Base-by-base conservation (phyloP, 2,797 vertebrate species). In the Prionace glauca region DNA sequence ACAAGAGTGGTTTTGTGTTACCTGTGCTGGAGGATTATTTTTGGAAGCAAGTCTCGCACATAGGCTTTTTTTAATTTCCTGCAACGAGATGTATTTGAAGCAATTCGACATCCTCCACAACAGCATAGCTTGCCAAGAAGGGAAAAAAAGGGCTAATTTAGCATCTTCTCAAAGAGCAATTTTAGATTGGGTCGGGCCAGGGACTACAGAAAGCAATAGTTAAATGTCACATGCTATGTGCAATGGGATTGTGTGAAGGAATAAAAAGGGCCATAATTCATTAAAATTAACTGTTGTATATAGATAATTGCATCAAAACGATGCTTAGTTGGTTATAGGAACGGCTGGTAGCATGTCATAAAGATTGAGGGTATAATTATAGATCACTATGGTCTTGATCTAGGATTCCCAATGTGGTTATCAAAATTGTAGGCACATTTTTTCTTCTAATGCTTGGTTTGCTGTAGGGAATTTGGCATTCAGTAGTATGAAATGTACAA, bases 11-110 rank as follows among this genome's bases (percentile, higher is more conserved):
- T 72, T 94, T 95, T 77, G 93, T 95, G 56, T 95, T 74, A 95
- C 71, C 93, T 95, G 93, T 1, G 14, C 69, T 74, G 67, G 69
- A 95, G 45, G 56, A 77, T 95, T 95, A 95, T 95, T 95, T 95
- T 95, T 95, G 93, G 71, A 95, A 95, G 93, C 71, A 26, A 95
- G 50, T 95, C 11, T 71, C 56, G 45, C 93, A 74, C 71, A 56
- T 74, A 74, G 93, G 50, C 93, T 71, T 95, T 74, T 65, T 95
- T 95, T 77, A 95, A 95, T 95, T 95, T 95, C 93, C 93, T 95
- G 93, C 71, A 45, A 77, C n/a, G 69, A 95, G 74, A 95, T 95
- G 45, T 74, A 95, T 74, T 74, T 60, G 71, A 95, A 56, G 41
- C 71, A 95, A 74, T 1, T 65, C 10, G 45, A 16, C 71, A 95